Base-by-base conservation (phyloP, 2,888 invertebrate genomes). In the Amitus sp. region DNA sequence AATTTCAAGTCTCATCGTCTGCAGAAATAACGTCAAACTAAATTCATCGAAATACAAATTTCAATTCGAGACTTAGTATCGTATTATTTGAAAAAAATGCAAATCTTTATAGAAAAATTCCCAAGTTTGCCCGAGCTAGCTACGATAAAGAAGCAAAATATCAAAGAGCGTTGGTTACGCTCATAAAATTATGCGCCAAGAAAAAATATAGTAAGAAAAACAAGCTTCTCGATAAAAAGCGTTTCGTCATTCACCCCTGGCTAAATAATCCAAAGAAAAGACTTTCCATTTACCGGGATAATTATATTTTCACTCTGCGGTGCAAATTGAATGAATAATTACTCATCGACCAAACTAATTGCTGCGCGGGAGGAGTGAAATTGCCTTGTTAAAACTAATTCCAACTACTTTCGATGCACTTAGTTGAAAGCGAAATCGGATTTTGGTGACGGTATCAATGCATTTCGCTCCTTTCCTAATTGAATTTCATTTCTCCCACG, bases 301-400 rank as follows among this genome's bases (percentile, higher is more conserved):
- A n/a, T n/a, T n/a, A n/a, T n/a, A n/a, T n/a, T 37, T 37, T 37
- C 13, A 37, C 37, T 37, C 9, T 5, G 37, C 13, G 13, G 37
- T 12, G 13, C 37, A 13, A 37, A 37, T 12, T 37, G 15, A 37
- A 37, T 37, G 37, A 37, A 37, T 15, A 15, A 37, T 37, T 37
- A 37, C 15, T 37, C 15, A 37, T 37, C 37, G 37, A 37, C 37
- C 37, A 7, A 37, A 15, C 37, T 37, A 37, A 37, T 37, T 15
- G 13, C 15, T 37, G 12, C 37, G 37, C 13, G 37, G 13, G 15
- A 37, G 13, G 15, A 37, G 15, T 5, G 13, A 5, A 9, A 37
- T 37, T 37, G 15, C 37, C 37, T 4, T 5, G 37, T 13, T 15
- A 5, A 13, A 37, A 37, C 13, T 37, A 37, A 37, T 37, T 37